phyloP scores from a whole-genome alignment of 2,797 vertebrate species.

The Sebastiscus tertius region DNA sequence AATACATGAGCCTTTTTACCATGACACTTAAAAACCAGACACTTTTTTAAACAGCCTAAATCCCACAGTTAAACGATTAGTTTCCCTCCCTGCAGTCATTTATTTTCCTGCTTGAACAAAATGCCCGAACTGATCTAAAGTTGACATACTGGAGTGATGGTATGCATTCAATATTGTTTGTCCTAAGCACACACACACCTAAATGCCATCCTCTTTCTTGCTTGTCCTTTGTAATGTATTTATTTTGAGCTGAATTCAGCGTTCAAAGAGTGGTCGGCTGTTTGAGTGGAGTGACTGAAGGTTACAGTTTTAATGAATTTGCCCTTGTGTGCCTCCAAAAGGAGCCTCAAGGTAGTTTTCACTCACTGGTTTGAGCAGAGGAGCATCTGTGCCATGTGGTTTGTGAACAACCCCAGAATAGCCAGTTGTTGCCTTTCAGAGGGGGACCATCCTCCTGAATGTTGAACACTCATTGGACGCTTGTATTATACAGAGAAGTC shows the following conservation, averaged over 20 bases:
- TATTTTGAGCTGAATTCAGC: not conserved
- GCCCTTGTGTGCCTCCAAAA: not conserved
- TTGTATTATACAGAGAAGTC: not conserved
- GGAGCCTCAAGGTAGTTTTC: not conserved
- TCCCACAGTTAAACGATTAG: not conserved
- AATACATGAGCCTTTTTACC: not conserved
- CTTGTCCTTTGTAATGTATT: not conserved
- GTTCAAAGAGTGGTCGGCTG: not conserved
- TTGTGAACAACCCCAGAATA: conserved; percentile 27
- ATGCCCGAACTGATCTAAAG: not conserved
- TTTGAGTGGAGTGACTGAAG: not conserved
- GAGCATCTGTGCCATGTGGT: conserved; percentile 25
- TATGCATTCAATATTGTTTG: not conserved
- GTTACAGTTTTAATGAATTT: conserved; percentile 4
- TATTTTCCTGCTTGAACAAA: not conserved
- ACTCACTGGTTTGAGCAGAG: conserved; percentile 18
- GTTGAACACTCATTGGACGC: conserved; percentile 9
- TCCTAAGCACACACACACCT: not conserved
- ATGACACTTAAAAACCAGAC: not conserved
- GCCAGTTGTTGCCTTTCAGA: not conserved
- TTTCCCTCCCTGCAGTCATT: not conserved
- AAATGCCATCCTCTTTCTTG: not conserved
- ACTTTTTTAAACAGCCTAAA: conserved; percentile 1
- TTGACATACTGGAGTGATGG: not conserved
- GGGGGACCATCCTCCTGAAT: not conserved